phyloP scores from a whole-genome alignment of 2,888 invertebrate genomes.

The Cheilosia grossa region DNA sequence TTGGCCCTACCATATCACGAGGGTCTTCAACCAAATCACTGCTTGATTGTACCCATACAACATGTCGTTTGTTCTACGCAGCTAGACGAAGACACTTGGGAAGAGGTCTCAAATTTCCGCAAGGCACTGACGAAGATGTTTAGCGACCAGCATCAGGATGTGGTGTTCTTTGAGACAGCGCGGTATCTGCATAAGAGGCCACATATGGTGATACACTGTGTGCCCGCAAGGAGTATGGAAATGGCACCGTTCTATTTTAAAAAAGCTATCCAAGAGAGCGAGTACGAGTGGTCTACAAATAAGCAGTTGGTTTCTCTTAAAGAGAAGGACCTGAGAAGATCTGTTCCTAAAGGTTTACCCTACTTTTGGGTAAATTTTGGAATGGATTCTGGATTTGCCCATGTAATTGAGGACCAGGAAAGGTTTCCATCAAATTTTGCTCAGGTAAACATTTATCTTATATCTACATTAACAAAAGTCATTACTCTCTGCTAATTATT shows the following conservation, averaged over 20 bases:
- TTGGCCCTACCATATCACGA: slow-evolving; percentile 91
- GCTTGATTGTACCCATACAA: slow-evolving; percentile 91
- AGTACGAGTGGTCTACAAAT: slow-evolving; percentile 97
- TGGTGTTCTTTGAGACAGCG: slow-evolving; percentile 96
- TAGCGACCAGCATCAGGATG: slow-evolving; percentile 88
- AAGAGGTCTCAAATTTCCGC: slow-evolving; percentile 90
- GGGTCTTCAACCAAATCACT: slow-evolving; percentile 94
- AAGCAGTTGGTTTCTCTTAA: slow-evolving; percentile 92
- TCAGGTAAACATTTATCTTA: slow-evolving; percentile 85
- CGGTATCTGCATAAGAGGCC: slow-evolving; percentile 89
- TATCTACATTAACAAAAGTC: too few species aligned
- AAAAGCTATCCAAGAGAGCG: slow-evolving; percentile 98
- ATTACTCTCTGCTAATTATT: slow-evolving; percentile 75
- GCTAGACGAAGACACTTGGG: slow-evolving; percentile 97
- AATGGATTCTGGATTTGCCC: slow-evolving; percentile 95
- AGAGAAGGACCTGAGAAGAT: slow-evolving; percentile 88
- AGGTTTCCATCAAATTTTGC: slow-evolving; percentile 95
- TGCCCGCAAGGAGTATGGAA: slow-evolving; percentile 93
- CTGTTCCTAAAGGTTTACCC: slow-evolving; percentile 96
- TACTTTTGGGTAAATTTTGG: slow-evolving; percentile 98
- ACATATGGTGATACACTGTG: slow-evolving; percentile 94
- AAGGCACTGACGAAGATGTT: slow-evolving; percentile 92
- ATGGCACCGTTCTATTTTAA: slow-evolving; percentile 98
- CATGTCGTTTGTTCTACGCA: slow-evolving; percentile 92
- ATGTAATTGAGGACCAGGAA: slow-evolving; percentile 97